A percentile compares a stretch with the other conserved stretches of the same genome.
These are phyloP conservation scores for Oligia latruncula DNA, from an alignment of 2,888 invertebrate genomes.

Conservation along the genomic window DNA sequence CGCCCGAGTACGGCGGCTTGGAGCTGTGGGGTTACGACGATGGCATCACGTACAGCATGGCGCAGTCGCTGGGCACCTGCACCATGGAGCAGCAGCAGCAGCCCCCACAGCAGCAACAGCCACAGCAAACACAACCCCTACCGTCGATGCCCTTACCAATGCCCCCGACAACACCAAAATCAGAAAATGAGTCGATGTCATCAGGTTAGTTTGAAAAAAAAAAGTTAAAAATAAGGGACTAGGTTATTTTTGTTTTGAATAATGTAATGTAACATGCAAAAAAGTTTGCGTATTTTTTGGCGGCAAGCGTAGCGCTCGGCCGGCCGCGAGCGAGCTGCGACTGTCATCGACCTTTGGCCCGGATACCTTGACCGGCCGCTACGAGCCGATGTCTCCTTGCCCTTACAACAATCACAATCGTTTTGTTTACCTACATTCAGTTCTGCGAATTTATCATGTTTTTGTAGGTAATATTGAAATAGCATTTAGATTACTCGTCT, in stretches of 20 bases:
- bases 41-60: slow-evolving; percentile 83
- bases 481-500: slow-evolving; percentile 47
- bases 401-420: slow-evolving; percentile 82
- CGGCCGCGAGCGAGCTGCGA: slow-evolving; percentile 69
- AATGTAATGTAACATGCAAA: slow-evolving; percentile 24
- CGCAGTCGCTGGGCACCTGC: slow-evolving; percentile 87
- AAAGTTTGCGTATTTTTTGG: slow-evolving; percentile 74
- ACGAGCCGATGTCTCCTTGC: slow-evolving; percentile 84
- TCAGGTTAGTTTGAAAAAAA: slow-evolving; percentile 82
- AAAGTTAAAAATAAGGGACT: neutral
- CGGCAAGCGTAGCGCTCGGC: slow-evolving; percentile 76
- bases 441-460: slow-evolving; percentile 48
- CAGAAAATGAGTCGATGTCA: slow-evolving; percentile 89
- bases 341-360: slow-evolving; percentile 90
- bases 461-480: slow-evolving; percentile 39
- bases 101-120: slow-evolving; percentile 85
- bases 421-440: slow-evolving; percentile 83
- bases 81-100: slow-evolving; percentile 88
- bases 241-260: slow-evolving; percentile 32
- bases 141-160: slow-evolving; percentile 88
- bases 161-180: slow-evolving; percentile 89
- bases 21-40: slow-evolving; percentile 95
- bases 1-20: slow-evolving; percentile 94
- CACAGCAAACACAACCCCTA: slow-evolving; percentile 88
- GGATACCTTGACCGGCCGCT: slow-evolving; percentile 89